A percentile compares a stretch with the other conserved stretches of the same genome.
Conservation (phyloP, 2,113 vertebrate species). For the Ophiodon elongatus region DNA sequence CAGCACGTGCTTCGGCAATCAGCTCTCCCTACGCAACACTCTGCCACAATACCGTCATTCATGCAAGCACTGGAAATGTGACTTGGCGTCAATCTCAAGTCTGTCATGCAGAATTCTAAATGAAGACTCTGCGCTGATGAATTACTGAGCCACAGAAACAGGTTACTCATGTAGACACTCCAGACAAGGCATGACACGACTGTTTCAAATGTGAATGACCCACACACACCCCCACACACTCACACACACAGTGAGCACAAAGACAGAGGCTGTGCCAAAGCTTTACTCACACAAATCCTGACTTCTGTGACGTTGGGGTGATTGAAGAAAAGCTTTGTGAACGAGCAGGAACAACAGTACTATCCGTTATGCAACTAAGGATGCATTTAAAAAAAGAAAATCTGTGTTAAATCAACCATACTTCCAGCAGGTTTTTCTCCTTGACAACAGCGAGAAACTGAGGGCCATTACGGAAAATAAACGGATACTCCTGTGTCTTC, state of each 20-base stretch:
- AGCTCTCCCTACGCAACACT: conserved; percentile 37
- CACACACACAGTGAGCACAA: conserved; percentile 39
- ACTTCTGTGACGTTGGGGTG: conserved; percentile 49
- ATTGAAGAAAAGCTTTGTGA: conserved; percentile 53
- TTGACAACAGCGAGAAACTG: conserved; percentile 21
- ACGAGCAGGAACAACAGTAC: neutral
- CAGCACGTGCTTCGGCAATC: conserved; percentile 54
- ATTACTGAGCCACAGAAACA: conserved; percentile 42
- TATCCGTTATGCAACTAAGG: conserved; percentile 32
- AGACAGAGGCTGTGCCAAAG: conserved; percentile 42
- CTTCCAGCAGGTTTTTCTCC: conserved; percentile 23
- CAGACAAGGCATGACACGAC: conserved; percentile 49
- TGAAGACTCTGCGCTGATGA: conserved; percentile 44
- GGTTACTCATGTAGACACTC: conserved; percentile 9
- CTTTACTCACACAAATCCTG: conserved; percentile 52
- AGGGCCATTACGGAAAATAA: neutral
- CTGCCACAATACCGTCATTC: conserved; percentile 72
- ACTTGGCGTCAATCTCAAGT: conserved; percentile 55
- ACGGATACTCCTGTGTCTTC: neutral
- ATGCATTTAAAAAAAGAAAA: conserved; percentile 20
- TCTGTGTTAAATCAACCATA: conserved; percentile 18
- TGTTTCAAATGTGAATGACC: conserved; percentile 33
- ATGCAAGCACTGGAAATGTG: conserved; percentile 49
- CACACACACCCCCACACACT: conserved; percentile 10
- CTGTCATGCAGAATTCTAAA: conserved; percentile 60